Conservation (phyloP, 2,888 invertebrate genomes). For the Helleia helle region DNA sequence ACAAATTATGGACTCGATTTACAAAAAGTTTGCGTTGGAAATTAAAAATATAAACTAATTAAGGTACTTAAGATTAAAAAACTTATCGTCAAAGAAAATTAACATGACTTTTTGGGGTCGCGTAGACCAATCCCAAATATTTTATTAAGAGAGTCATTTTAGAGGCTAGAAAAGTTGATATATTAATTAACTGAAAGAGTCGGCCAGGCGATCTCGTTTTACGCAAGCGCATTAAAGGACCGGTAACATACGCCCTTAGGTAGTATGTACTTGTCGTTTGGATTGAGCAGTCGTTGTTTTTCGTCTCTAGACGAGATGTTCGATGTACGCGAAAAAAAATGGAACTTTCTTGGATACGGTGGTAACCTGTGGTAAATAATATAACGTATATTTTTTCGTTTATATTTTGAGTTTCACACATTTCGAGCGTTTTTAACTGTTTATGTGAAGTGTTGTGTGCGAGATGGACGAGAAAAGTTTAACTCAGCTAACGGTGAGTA, state of each 20-base stretch:
- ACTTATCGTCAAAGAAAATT: slow-evolving; percentile 11
- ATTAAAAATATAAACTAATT: slow-evolving; percentile 3
- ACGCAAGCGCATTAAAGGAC: slow-evolving; percentile 57
- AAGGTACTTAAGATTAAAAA: slow-evolving; percentile 1
- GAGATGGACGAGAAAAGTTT: slow-evolving; percentile 47
- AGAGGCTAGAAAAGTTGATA: slow-evolving; percentile 66
- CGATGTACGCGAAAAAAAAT: slow-evolving; percentile 35
- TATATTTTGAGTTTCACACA: slow-evolving; percentile 13
- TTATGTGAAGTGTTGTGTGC: slow-evolving; percentile 47
- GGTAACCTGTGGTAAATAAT: slow-evolving; percentile 10
- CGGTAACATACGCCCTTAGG: slow-evolving; percentile 54
- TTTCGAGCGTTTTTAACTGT: slow-evolving; percentile 23
- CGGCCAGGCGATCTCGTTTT: slow-evolving; percentile 57
- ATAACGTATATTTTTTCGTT: neutral
- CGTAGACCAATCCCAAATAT: slow-evolving; percentile 26
- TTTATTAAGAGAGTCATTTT: slow-evolving; percentile 63
- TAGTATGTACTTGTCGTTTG: slow-evolving; percentile 51
- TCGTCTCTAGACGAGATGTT: slow-evolving; percentile 28
- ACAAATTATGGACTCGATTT: neutral
- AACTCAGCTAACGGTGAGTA: slow-evolving; percentile 47
- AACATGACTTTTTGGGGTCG: slow-evolving; percentile 11
- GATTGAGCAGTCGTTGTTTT: slow-evolving; percentile 35
- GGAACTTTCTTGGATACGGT: slow-evolving; percentile 35
- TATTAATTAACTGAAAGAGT: slow-evolving; percentile 73
- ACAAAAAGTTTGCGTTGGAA: neutral